phyloP scores from a whole-genome alignment of 2,113 vertebrate species.

The Cavia aperea region DNA sequence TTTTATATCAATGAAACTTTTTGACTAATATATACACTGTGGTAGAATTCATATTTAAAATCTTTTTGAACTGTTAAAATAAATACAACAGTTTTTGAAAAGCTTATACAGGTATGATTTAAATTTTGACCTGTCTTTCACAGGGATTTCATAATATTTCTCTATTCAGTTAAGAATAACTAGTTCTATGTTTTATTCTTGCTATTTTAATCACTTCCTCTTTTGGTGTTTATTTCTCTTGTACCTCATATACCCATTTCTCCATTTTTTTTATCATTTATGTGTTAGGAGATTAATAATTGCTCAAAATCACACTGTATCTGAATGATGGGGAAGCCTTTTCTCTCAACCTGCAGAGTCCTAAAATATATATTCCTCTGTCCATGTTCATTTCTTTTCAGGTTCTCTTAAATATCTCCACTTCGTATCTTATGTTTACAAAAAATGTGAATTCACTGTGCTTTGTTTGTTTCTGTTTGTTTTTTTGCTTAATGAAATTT shows the following conservation, averaged over 20 bases:
- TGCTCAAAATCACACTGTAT: background rate
- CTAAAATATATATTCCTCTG: background rate
- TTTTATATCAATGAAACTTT: background rate
- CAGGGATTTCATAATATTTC: slow-evolving; percentile 49
- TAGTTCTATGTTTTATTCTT: slow-evolving; percentile 20
- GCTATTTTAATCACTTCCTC: slow-evolving; percentile 29
- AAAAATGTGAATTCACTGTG: background rate
- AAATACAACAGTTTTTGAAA: slow-evolving; percentile 34
- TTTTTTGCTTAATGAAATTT: background rate
- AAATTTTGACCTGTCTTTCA: slow-evolving; percentile 48
- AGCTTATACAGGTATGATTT: slow-evolving; percentile 36
- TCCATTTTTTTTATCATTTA: slow-evolving; percentile 43
- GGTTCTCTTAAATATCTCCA: background rate
- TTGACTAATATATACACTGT: background rate
- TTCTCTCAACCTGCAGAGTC: background rate
- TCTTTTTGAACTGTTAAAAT: slow-evolving; percentile 32
- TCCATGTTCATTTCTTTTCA: background rate
- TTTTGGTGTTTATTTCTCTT: slow-evolving; percentile 16
- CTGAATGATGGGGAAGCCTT: background rate
- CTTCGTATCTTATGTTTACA: background rate
- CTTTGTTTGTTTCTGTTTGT: background rate
- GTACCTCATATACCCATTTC: slow-evolving; percentile 4
- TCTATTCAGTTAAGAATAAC: slow-evolving; percentile 42
- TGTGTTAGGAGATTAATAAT: slow-evolving; percentile 1
- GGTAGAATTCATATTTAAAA: slow-evolving; percentile 26